Conservation (phyloP, 2,113 vertebrate genomes). For the Riparia riparia region DNA sequence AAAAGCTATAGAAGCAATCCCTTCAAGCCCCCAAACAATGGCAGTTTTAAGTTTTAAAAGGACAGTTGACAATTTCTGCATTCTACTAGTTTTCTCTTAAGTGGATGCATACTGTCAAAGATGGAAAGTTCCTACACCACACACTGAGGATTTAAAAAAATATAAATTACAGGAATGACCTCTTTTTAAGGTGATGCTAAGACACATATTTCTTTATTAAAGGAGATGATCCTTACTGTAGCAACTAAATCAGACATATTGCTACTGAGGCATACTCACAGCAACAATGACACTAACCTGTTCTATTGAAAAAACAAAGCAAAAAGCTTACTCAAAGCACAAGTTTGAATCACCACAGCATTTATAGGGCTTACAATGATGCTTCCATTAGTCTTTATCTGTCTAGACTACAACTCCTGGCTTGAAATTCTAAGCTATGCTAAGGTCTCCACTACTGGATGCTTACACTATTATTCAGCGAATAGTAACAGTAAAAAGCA, state of each 20-base stretch:
- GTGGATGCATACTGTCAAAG: neutral
- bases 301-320: neutral
- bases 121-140: neutral
- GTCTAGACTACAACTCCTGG: neutral
- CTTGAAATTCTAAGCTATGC: neutral
- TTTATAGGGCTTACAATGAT: neutral
- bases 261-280: neutral
- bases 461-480: neutral
- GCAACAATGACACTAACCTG: neutral
- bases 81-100: neutral
- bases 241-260: neutral
- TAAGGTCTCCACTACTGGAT: neutral
- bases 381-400: neutral
- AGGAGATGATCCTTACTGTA: constrained; percentile 29
- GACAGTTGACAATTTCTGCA: neutral
- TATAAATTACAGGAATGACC: neutral
- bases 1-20: constrained; percentile 32
- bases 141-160: neutral
- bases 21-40: neutral
- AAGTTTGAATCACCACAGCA: neutral
- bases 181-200: constrained; percentile 9
- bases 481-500: fast-evolving
- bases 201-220: constrained; percentile 54
- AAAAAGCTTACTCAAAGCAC: neutral
- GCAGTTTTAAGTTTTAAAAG: neutral